Base-by-base conservation (phyloP, 2,888 invertebrate genomes). In the Exephanes ischioxanthus region DNA sequence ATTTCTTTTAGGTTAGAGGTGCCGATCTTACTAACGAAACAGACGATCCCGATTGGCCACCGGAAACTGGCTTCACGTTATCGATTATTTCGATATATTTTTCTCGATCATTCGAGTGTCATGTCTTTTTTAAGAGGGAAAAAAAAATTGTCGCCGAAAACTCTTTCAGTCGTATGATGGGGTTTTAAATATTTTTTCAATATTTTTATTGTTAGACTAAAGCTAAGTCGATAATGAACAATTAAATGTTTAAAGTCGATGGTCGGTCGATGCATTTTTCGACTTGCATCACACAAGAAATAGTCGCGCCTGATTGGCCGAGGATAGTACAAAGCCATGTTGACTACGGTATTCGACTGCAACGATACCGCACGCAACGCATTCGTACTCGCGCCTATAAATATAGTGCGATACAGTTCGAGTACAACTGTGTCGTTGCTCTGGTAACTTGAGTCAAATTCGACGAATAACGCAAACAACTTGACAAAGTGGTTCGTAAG, bases 311-410 rank as follows among this genome's bases (percentile, higher is more conserved):
- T 22, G 22, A 55, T 55, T 55, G 55, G 55, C 3, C 55, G 55
- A 55, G 9, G 9, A 9, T 6, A 11, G 11, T 22, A 22, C 55
- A 55, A 3, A 19, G 22, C 55, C 55, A 55, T 55, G 22, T 55
- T 55, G 55, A 55, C 22, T 55, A 9, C 22, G 55, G 55, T 55
- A 55, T 55, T 55, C 22, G 55, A 55, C 55, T 55, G 19, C 55
- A 55, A 19, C 55, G 55, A 19, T 55, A 55, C 19, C 55, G 22
- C 55, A 9, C 55, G 55, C 55, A 19, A 55, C 22, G 55, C 55
- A 19, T 7, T 55, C 22, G 19, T 19, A 55, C 55, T 55, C 55
- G 22, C 55, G 7, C 55, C 55, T 22, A 55, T 22, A 22, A 55
- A 7, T 55, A 41, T 41, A 55, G 3, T 55, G 19, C 9, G 11